phyloP scores from a whole-genome alignment of 1,140 invertebrate species.

The Sesamia nonagrioides region DNA sequence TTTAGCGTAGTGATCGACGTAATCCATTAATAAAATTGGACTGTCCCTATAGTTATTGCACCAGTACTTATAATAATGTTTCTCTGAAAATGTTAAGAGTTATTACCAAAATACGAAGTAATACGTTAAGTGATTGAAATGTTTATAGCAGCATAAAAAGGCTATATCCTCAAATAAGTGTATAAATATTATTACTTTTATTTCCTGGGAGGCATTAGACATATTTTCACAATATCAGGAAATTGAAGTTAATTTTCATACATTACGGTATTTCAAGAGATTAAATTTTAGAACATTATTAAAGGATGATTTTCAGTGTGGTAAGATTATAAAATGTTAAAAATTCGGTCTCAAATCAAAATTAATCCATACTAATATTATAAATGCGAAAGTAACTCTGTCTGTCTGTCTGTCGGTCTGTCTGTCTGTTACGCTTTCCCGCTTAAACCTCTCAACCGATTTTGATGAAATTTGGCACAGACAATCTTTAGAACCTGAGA shows the following conservation, averaged over 20 bases:
- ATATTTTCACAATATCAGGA: background rate
- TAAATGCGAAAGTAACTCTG: too few relatives aligned
- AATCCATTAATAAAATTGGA: constrained; percentile 17
- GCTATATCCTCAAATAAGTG: background rate
- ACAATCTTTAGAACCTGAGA: too few relatives aligned
- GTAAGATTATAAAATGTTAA: too few relatives aligned
- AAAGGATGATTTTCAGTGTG: too few relatives aligned
- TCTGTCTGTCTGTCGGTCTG: too few relatives aligned
- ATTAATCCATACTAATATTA: too few relatives aligned
- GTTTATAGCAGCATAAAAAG: constrained; percentile 7
- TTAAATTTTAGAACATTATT: too few relatives aligned
- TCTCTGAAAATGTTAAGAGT: background rate
- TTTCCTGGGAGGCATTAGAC: too few relatives aligned
- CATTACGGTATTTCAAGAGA: background rate
- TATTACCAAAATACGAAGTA: background rate
- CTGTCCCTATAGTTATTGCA: background rate
- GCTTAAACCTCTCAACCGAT: too few relatives aligned
- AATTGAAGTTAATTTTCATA: background rate
- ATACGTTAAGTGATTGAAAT: constrained; percentile 16
- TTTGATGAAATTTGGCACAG: too few relatives aligned
- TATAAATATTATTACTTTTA: constrained; percentile 10
- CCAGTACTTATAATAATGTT: background rate
- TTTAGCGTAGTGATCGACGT: constrained; percentile 1
- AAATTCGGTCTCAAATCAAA: too few relatives aligned
- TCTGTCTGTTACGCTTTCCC: too few relatives aligned